A percentile compares a stretch with the other conserved stretches of the same genome.
These are phyloP conservation scores for Percopsis transmontana DNA, from an alignment of 2,113 vertebrate species.

Conservation along the genomic window DNA sequence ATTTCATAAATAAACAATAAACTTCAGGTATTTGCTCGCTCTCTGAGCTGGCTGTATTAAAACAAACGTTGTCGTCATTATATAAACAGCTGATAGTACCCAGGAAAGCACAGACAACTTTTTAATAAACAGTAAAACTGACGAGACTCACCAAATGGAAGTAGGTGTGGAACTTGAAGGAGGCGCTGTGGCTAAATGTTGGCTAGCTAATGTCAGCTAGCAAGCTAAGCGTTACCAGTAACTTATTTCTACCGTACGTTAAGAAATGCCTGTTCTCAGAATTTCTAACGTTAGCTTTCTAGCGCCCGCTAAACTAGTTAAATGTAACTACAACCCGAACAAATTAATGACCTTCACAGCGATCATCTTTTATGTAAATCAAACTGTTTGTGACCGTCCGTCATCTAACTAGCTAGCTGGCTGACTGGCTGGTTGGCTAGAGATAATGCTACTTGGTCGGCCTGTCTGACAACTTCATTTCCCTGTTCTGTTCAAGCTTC, in stretches of 20 bases:
- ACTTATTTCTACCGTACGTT: constrained; percentile 28
- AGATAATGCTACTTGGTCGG: constrained; percentile 39
- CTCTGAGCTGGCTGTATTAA: constrained; percentile 52
- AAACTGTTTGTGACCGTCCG: constrained; percentile 21
- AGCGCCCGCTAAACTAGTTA: constrained; percentile 1
- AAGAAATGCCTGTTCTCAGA: constrained; percentile 26
- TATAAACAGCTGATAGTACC: neutral
- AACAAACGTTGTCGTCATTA: neutral
- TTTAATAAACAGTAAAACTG: neutral
- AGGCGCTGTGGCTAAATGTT: constrained; percentile 53
- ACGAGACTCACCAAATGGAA: constrained; percentile 61
- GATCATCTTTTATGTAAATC: constrained; percentile 19
- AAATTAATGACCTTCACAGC: constrained; percentile 45
- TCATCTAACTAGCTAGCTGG: constrained; percentile 47
- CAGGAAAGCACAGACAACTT: constrained; percentile 18
- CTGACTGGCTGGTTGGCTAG: constrained; percentile 11
- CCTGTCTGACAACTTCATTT: constrained; percentile 72
- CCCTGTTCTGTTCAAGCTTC: constrained; percentile 60
- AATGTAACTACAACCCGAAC: constrained; percentile 38
- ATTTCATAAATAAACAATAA: constrained; percentile 7
- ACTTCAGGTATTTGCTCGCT: constrained; percentile 48
- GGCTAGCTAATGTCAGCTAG: constrained; percentile 57
- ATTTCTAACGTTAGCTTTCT: constrained; percentile 9
- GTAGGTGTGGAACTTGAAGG: constrained; percentile 35
- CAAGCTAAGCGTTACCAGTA: constrained; percentile 50